A percentile compares a stretch with the other conserved stretches of the same genome.
Conservation (phyloP, 2,888 invertebrate genomes). For the Drosophila mimetica region DNA sequence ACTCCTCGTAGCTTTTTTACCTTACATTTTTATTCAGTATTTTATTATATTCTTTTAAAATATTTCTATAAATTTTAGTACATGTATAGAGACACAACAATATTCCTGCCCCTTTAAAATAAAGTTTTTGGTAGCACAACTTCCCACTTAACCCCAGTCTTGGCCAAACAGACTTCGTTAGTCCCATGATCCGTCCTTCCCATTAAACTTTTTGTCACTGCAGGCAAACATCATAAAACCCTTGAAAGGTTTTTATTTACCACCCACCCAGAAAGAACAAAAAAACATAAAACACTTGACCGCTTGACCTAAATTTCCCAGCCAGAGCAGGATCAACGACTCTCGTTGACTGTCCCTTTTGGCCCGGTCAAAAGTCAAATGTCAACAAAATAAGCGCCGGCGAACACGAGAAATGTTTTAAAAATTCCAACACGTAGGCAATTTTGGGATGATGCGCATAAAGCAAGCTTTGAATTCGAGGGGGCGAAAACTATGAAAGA, state of each 20-base stretch:
- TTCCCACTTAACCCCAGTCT: constrained; percentile 4
- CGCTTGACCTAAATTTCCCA: constrained; percentile 72
- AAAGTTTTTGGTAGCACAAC: not conserved
- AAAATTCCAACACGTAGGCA: constrained; percentile 74
- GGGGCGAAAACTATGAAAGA: constrained; percentile 50
- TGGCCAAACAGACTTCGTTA: not conserved
- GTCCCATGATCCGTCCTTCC: not conserved
- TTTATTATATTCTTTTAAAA: not conserved
- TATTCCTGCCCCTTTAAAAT: not conserved
- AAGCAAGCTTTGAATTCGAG: constrained; percentile 55
- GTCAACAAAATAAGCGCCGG: constrained; percentile 56
- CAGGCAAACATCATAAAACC: constrained; percentile 60
- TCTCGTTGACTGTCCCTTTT: constrained; percentile 46
- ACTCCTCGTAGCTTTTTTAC: not conserved
- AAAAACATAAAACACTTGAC: constrained; percentile 67
- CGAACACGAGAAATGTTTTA: constrained; percentile 68
- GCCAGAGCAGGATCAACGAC: constrained; percentile 48
- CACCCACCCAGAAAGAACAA: constrained; percentile 8
- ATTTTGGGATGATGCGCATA: constrained; percentile 70
- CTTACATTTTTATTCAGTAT: not conserved
- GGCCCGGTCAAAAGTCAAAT: constrained; percentile 51
- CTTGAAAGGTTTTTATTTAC: constrained; percentile 27
- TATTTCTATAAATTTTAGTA: not conserved
- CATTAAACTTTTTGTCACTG: constrained; percentile 41
- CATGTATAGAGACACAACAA: too few species aligned